Conservation (phyloP, 2,797 vertebrate genomes). For the Threskiornis aethiopicus region DNA sequence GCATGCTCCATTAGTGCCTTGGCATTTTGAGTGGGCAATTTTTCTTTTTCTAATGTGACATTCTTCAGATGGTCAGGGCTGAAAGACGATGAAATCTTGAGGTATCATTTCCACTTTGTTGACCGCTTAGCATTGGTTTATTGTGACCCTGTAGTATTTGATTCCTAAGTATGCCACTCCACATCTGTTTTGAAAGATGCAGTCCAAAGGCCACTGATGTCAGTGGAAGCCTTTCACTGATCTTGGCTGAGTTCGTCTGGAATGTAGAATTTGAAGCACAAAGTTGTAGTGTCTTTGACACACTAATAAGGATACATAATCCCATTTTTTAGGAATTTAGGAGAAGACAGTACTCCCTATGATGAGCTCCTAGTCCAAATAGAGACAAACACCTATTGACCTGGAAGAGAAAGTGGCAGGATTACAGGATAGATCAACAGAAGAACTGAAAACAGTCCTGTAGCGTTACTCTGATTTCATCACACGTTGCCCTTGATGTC, state of each 20-base stretch:
- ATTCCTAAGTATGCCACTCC: not conserved
- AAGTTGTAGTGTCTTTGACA: not conserved
- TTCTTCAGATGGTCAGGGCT: not conserved
- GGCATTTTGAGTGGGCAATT: not conserved
- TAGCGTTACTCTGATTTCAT: not conserved
- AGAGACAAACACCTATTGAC: not conserved
- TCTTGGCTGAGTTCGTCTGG: not conserved
- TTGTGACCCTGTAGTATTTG: not conserved
- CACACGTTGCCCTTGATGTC: not conserved
- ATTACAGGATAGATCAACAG: not conserved
- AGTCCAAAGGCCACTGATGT: not conserved
- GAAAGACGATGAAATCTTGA: not conserved
- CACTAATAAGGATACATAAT: not conserved
- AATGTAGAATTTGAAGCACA: not conserved
- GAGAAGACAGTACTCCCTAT: not conserved
- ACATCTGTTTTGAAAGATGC: not conserved
- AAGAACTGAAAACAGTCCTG: not conserved
- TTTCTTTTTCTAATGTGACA: not conserved
- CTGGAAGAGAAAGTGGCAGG: not conserved
- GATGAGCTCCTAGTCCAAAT: not conserved
- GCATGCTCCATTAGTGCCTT: not conserved
- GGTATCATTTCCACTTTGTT: not conserved
- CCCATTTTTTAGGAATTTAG: not conserved
- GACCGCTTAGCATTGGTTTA: not conserved
- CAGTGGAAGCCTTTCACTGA: not conserved